Evolutionary conservation across 2,888 invertebrate species (phyloP).

Genomic region (Drosophila planitibia): DNA sequence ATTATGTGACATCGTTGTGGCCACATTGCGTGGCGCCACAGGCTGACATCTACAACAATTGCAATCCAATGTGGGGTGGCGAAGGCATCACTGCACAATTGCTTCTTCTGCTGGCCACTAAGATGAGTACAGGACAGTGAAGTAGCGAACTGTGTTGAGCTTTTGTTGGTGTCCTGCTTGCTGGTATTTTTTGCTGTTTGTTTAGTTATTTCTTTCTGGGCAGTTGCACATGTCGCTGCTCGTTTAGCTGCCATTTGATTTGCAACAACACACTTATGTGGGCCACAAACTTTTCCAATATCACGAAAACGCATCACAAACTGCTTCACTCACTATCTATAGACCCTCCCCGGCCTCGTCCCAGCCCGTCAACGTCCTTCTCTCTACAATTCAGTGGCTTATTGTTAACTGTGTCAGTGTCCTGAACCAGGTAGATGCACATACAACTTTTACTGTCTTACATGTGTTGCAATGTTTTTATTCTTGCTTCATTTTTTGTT

Average conservation of each 20-base stretch:
- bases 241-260: slow-evolving; percentile 60
- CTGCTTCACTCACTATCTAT: not conserved
- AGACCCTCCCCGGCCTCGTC: not conserved
- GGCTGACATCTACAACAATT: not conserved
- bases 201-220: slow-evolving; percentile 2
- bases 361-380: not conserved
- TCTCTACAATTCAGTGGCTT: not conserved
- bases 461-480: slow-evolving; percentile 1
- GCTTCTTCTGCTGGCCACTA: slow-evolving; percentile 18
- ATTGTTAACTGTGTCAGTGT: slow-evolving; percentile 3
- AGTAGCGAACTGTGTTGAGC: not conserved
- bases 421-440: not conserved
- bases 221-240: slow-evolving; percentile 39
- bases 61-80: not conserved
- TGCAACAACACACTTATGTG: slow-evolving; percentile 60
- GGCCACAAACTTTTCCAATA: slow-evolving; percentile 66
- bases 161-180: slow-evolving; percentile 4
- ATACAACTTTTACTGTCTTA: not conserved
- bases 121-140: slow-evolving; percentile 10
- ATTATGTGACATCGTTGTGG: slow-evolving; percentile 46
- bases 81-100: not conserved
- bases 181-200: not conserved
- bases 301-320: slow-evolving; percentile 10
- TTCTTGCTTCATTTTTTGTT: not conserved
- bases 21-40: slow-evolving; percentile 39